These are phyloP conservation scores for Apolygus lucorum DNA, from an alignment of 1,140 invertebrate genomes.

Conservation along the genomic window DNA sequence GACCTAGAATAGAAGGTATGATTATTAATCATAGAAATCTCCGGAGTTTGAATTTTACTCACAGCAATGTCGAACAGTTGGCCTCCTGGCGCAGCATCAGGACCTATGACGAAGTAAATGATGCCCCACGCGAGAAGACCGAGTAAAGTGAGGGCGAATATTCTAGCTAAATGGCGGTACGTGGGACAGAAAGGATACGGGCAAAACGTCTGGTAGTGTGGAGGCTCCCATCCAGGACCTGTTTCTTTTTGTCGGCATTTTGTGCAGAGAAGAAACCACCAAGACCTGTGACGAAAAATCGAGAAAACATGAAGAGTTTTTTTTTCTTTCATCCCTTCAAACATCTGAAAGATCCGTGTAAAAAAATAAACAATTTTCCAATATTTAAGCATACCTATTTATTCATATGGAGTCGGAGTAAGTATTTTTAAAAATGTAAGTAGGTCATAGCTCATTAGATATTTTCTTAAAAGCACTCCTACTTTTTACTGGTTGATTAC, in stretches of 20 bases:
- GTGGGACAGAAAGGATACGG: conserved; percentile 72
- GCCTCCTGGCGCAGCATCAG: conserved; percentile 65
- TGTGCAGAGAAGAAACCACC: conserved; percentile 60
- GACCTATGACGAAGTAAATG: conserved; percentile 60
- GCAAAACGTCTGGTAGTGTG: conserved; percentile 62
- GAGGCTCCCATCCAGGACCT: conserved; percentile 65
- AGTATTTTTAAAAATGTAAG: too few relatives aligned
- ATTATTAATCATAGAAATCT: neutral
- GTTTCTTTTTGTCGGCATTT: conserved; percentile 59
- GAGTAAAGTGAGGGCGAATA: conserved; percentile 56
- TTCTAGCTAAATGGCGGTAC: conserved; percentile 64
- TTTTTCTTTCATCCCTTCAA: too few relatives aligned
- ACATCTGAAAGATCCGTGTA: too few relatives aligned
- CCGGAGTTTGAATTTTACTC: neutral
- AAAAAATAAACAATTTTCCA: too few relatives aligned
- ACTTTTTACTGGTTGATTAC: too few relatives aligned
- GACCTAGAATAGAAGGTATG: too few relatives aligned
- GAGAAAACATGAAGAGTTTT: conserved; percentile 3
- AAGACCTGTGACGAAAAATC: conserved; percentile 46
- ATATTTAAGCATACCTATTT: too few relatives aligned
- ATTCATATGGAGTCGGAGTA: too few relatives aligned
- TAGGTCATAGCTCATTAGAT: too few relatives aligned
- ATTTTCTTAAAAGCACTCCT: too few relatives aligned
- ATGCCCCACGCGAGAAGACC: conserved; percentile 67
- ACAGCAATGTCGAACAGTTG: conserved; percentile 66